Percentiles rank a stretch among this genome's conserved stretches.
Evolutionary conservation across 1,140 invertebrate genomes (phyloP).

Genomic region (Schlechtendalia chinensis): DNA sequence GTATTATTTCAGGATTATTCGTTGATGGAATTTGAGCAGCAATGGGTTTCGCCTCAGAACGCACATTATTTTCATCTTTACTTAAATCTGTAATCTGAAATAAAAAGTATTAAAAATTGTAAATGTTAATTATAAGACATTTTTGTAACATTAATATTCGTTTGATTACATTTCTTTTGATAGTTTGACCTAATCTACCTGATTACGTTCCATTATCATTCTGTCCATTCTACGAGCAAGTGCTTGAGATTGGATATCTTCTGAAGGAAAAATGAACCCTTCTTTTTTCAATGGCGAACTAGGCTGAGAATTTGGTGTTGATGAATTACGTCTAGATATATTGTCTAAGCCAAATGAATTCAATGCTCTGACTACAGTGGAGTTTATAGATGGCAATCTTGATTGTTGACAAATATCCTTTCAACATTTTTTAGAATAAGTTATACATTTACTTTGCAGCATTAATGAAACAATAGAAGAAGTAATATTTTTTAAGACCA

Average conservation of each 20-base stretch:
- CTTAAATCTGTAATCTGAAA: conserved; percentile 16
- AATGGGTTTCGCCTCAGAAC: conserved; percentile 38
- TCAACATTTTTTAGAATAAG: conserved; percentile 35
- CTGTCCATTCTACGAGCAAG: conserved; percentile 48
- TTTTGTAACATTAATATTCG: not conserved
- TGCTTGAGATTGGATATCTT: conserved; percentile 29
- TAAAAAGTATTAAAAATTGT: not conserved
- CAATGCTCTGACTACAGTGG: conserved; percentile 66
- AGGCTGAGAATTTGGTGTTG: conserved; percentile 55
- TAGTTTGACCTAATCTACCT: conserved; percentile 42
- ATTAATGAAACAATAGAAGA: conserved; percentile 33
- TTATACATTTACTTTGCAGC: conserved; percentile 1
- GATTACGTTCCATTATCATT: conserved; percentile 50
- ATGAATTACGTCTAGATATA: conserved; percentile 35
- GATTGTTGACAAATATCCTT: conserved; percentile 57
- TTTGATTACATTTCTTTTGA: not conserved
- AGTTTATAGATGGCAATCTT: conserved; percentile 59
- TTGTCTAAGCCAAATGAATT: conserved; percentile 56
- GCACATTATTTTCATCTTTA: conserved; percentile 34
- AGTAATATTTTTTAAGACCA: conserved; percentile 17
- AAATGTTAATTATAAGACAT: not conserved
- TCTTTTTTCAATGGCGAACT: conserved; percentile 69
- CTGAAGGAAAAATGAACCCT: conserved; percentile 58
- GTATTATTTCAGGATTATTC: conserved; percentile 30
- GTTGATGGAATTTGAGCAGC: conserved; percentile 6